Base-by-base conservation (phyloP, 2,888 invertebrate genomes). In the Maniola hyperantus region DNA sequence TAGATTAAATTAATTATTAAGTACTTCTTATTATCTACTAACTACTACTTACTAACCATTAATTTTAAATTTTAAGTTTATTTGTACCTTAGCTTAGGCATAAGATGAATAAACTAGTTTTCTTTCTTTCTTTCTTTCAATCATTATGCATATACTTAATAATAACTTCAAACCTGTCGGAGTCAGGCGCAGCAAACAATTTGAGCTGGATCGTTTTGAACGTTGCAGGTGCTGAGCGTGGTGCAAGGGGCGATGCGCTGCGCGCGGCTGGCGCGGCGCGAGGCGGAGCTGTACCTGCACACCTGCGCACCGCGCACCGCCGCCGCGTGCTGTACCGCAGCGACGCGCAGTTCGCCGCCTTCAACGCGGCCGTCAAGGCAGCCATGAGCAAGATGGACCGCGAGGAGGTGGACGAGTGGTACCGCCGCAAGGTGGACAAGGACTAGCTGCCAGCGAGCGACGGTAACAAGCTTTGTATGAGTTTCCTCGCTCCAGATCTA, bases 401-500 rank as follows among this genome's bases (percentile, higher is more conserved):
- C 58, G 58, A 44, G 46, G 58, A 59, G 33, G 15, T 46, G 15
- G 58, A 59, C 44, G 44, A 33, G 10, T 33, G 46, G 33, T 59
- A 59, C 46, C 58, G 58, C 33, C 58, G 26, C 33, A 2, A 33
- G 33, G 0, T 59, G 1, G 36, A 55, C 34, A 10, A 10, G 8
- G 15, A 10, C 1, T n/a, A n/a, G 10, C 50, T 34, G 15, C 34
- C 2, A n/a, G 8, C 34, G 54, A n/a, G n/a, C 1, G 11, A 5
- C 26, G n/a, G 10, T 10, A 5, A 20, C 18, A 5, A 8, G 20
- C 8, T 18, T 5, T 20, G n/a, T 7, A 11, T 50, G 36, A 8
- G 5, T 8, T 36, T 8, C 7, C 36, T 36, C 36, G 36, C 1
- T 8, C 36, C 36, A 8, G 36, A 36, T 26, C 4, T 26, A 26